Conservation (phyloP, 2,797 vertebrate species). For the Propithecus perrieri region DNA sequence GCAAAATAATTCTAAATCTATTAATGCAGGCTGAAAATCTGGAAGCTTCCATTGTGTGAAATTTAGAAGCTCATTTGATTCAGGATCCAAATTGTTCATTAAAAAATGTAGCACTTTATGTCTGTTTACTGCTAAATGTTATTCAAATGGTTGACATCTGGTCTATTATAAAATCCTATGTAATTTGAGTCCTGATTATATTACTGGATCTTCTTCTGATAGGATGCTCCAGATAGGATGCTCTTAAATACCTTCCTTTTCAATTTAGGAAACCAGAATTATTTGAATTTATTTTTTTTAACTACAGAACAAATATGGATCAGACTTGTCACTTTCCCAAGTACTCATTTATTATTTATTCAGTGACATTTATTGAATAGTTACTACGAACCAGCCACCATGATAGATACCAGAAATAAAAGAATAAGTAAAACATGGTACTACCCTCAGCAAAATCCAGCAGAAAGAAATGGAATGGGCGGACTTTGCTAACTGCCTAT, state of each 20-base stretch:
- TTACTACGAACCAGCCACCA: neutral
- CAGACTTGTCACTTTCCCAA: neutral
- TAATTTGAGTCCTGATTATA: conserved; percentile 36
- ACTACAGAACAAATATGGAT: neutral
- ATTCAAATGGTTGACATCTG: conserved; percentile 66
- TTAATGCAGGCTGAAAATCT: conserved; percentile 17
- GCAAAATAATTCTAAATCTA: conserved; percentile 30
- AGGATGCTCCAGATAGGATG: neutral
- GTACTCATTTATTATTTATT: conserved; percentile 15
- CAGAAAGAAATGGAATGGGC: neutral
- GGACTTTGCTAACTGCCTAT: neutral
- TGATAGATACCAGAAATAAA: conserved; percentile 1
- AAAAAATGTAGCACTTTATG: conserved; percentile 40
- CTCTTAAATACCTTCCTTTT: neutral
- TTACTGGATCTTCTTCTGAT: conserved; percentile 12
- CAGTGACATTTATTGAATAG: neutral
- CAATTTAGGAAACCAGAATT: neutral
- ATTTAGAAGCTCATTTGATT: conserved; percentile 48
- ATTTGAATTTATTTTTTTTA: neutral
- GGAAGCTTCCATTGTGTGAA: conserved; percentile 4
- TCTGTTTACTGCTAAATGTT: conserved; percentile 44
- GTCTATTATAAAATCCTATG: conserved; percentile 55
- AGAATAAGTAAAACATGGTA: neutral
- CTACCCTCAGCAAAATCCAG: neutral
- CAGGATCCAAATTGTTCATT: conserved; percentile 33